These are phyloP conservation scores for Rhyacichthys aspro DNA, from an alignment of 2,797 vertebrate species.

Conservation along the genomic window DNA sequence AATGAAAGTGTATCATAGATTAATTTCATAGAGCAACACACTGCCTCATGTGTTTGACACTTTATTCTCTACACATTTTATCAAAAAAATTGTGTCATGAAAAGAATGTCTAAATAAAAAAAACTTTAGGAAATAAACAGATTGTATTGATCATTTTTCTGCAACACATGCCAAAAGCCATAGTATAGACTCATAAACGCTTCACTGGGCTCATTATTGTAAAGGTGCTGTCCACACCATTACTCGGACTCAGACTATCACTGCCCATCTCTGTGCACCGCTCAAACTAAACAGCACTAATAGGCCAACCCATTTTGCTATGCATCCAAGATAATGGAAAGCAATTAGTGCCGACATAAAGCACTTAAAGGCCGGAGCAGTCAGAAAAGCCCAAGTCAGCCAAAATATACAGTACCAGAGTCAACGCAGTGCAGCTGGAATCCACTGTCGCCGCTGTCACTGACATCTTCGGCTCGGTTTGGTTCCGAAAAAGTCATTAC, in stretches of 20 bases:
- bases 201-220: not conserved
- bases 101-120: not conserved
- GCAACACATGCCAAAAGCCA: no score
- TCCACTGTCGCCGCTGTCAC: not conserved
- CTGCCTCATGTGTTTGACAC: no score
- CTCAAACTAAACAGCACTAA: not conserved
- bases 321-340: slow-evolving; percentile 10
- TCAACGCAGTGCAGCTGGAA: not conserved
- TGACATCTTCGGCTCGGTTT: no score
- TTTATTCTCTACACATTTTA: no score
- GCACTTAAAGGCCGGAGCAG: not conserved
- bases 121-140: not conserved
- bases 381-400: slow-evolving; percentile 2
- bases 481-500: no score
- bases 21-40: no score
- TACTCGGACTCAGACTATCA: not conserved
- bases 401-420: not conserved
- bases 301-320: not conserved
- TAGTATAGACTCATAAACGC: not conserved
- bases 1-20: no score
- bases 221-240: not conserved
- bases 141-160: no score
- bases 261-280: not conserved
- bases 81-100: no score
- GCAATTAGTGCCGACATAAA: not conserved